Base-by-base conservation (phyloP, 2,113 vertebrate genomes). In the Megaleporinus macrocephalus region DNA sequence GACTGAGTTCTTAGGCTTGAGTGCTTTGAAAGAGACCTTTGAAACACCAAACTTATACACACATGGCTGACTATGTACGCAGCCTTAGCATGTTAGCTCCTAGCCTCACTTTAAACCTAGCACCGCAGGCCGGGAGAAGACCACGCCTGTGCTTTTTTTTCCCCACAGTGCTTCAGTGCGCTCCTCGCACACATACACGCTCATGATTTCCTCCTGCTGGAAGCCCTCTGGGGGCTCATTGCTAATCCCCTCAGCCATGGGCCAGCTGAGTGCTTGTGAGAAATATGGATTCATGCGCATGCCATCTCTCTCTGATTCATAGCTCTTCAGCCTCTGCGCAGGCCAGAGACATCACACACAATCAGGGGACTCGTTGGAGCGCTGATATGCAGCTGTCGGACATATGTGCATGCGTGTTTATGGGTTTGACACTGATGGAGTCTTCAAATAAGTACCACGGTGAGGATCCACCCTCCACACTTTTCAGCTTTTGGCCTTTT, bases 141-240 rank as follows among this genome's bases (percentile, higher is more conserved):
- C 79, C 82, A 78, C 29, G 78, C 57, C 57, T 61, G 24, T 12
- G 24, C 57, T 26, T 61, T 55, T 55, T 4, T 18, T 36, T n/a
- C n/a, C n/a, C 36, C 41, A 51, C 13, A 18, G 49, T 16, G 49
- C 49, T 51, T 7, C 16, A 51, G 18, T 71, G 47, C 84, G 86
- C 82, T 73, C 66, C 69, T 72, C 81, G 33, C 65, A 79, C 63
- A 63, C 78, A 75, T 66, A 20, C 81, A 84, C 29, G 84, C 79
- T 83, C 47, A 81, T 53, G 65, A 57, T 15, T 44, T 78, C 76
- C 62, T 26, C 71, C 76, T 76, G 72, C 29, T 29, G 63, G 44
- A 18, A 44, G 24, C 51, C 77, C 76, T 74, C 71, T 29, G 24
- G 44, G 55, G 26, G 63, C 78, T 80, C 47, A 49, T 80, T 63